Conservation (phyloP, 2,888 invertebrate genomes). For the Plebejus melissa region DNA sequence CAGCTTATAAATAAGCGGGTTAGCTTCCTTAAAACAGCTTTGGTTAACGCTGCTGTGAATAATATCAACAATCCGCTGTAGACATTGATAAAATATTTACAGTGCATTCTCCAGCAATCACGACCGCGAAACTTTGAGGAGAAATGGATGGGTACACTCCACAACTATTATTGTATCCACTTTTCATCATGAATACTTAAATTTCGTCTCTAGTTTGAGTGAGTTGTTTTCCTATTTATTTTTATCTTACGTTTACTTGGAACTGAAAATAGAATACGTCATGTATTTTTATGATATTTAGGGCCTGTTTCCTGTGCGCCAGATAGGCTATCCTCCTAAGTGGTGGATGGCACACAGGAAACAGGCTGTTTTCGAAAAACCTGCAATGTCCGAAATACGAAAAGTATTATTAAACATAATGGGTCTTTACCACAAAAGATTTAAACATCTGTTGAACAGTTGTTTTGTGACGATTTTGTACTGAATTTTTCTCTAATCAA, state of each 20-base stretch:
- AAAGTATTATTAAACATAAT: no score
- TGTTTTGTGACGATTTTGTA: no score
- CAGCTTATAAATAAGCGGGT: background rate
- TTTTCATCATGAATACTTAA: background rate
- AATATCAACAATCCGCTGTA: conserved; percentile 9
- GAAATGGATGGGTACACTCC: background rate
- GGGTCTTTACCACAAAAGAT: no score
- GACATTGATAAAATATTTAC: conserved; percentile 30
- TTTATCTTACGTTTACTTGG: background rate
- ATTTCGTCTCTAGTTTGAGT: background rate
- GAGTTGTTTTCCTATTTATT: background rate
- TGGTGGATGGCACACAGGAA: no score
- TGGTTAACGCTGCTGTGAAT: conserved; percentile 9
- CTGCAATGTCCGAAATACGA: no score
- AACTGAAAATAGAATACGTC: no score
- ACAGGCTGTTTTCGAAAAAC: no score
- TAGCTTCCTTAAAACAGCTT: background rate
- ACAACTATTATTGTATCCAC: background rate
- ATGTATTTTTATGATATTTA: no score
- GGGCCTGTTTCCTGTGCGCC: no score
- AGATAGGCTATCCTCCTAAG: no score
- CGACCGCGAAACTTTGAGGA: conserved; percentile 1
- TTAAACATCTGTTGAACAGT: no score
- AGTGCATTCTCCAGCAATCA: conserved; percentile 18
- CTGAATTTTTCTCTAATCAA: no score